Base-by-base conservation (phyloP, 2,797 vertebrate species). In the Crypturellus tataupa region DNA sequence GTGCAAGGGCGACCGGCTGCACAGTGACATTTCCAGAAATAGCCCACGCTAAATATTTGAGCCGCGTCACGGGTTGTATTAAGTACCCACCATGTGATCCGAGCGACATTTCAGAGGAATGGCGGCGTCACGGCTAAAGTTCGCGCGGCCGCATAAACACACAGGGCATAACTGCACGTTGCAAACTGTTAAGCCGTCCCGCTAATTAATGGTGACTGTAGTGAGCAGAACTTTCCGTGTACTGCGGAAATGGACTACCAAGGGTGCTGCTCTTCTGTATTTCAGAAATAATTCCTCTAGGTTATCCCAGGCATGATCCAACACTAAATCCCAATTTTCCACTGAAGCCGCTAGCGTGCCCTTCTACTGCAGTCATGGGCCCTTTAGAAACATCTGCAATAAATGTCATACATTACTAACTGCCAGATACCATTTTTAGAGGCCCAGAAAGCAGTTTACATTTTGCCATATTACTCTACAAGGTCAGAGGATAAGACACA, bases 101-200 rank as follows among this genome's bases (percentile, higher is more conserved):
- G 87, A 40, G 77, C 95, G 97, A 97, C 98, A 98, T 98, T 97
- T 96, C 75, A 93, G 79, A 92, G 91, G 59, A 92, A 95, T 96
- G 93, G 81, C 60, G 92, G 91, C 85, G 90, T 51, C 69, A 94
- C 64, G 96, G 87, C 82, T 79, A 47, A 85, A 21, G 88, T 75
- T 94, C 85, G 82, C 31, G 31, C 2, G 13, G 65, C 46, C 85
- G 69, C 10, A 58, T 53, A 55, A 2, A 7, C 70, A 25, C 44
- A 8, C 16, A 47, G 53, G 64, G 39, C 5, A 39, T 42, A 51
- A 29, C 85, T 2, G 4, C n/a, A 35, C 2, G 0, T 16, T 80
- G 60, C 20, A 68, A 67, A 72, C 81, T 12, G 8, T 39, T 67
- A 24, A 92, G n/a, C 62, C 1, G 8, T n/a, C 65, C 7, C 37